Evolutionary conservation across 2,888 invertebrate species (phyloP), one percentile per base, ranked within the genome.

Genomic region (Ctena decussata): DNA sequence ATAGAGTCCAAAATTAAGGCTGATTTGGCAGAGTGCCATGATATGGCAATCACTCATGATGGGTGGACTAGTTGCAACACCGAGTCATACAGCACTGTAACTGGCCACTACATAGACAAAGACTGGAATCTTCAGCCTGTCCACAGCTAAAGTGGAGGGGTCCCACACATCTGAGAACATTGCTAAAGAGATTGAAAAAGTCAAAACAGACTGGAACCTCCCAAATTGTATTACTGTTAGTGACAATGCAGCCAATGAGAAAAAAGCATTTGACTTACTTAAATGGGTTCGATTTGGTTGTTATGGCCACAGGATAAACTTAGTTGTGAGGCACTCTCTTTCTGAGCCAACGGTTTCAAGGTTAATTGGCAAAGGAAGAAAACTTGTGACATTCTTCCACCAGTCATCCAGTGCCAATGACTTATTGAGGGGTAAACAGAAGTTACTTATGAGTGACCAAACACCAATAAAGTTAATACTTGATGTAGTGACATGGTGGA

Each of bases 271-370:
- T 73, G 53, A 80, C 1, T n/a, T 84, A 1, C 41, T 84, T n/a
- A 39, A 77, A 0, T 80, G 80, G 80, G 39, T 15, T 18, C 11
- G 77, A 12, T 84, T 84, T 71, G 71, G 83, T 21, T n/a, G 80
- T 18, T 80, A 84, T 77, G 87, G 88, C 1, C 87, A 87, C 46
- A 46, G 83, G 1, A 69, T 89, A 0, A 89, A 89, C 69, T 41
- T 90, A 8, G 82, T 81, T 12, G 88, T 89, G 0, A 84, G 83
- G 30, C 72, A 86, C 57, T 32, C 88, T 21, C 60, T 87, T 5
- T 21, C 37, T 32, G 35, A 11, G 2, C 32, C 53, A n/a, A 69
- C 60, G 15, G n/a, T 80, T 11, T 57, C 72, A 12, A 77, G 69
- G 39, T 39, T 77, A 6, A 15, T 57, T 32, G 79, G 53, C 2